Evolutionary conservation across 2,888 invertebrate species (phyloP), one percentile per base, ranked within the genome.

Genomic region (Drosophila quinaria): DNA sequence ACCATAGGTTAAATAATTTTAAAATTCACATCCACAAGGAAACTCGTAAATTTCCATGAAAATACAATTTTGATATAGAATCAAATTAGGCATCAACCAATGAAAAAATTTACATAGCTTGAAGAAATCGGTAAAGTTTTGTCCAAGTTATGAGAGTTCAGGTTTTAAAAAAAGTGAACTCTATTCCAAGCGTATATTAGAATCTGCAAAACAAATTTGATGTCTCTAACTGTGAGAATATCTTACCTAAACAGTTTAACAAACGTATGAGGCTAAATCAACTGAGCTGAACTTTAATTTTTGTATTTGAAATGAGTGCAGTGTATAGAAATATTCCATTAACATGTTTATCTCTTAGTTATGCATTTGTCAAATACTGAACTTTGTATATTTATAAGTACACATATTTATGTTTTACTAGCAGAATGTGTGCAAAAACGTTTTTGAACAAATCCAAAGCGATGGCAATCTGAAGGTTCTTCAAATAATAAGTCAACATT

Each of bases 391-490:
- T 49, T 54, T 49, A 25, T 46, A n/a, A 22, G 15, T 19, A 22
- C 5, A 49, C 29, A 42, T 33, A 33, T 60, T 51, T 50, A 39
- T 15, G 33, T 47, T 62, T 50, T 13, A 37, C 15, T 9, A 42
- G 15, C 73, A 67, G 68, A 51, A 29, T 41, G 51, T 39, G 19
- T 60, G 15, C 11, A 44, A 55, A 52, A 15, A 42, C 13, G 33
- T 33, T 25, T 39, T 39, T n/a, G 39, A 44, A 54, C 33, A 25
- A 11, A 58, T 33, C 42, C 35, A 37, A 22, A 47, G 37, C 44
- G 44, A 31, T 39, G 71, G 49, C 41, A 10, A 29, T 19, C 41
- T 74, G 74, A 74, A 78, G 74, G 74, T 54, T 78, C 67, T 74
- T 66, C 61, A 67, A 52, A 51, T 42, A 54, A 4, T 31, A 22